These are phyloP conservation scores for Parotia lawesii DNA, from an alignment of 2,113 vertebrate species.

Conservation along the genomic window DNA sequence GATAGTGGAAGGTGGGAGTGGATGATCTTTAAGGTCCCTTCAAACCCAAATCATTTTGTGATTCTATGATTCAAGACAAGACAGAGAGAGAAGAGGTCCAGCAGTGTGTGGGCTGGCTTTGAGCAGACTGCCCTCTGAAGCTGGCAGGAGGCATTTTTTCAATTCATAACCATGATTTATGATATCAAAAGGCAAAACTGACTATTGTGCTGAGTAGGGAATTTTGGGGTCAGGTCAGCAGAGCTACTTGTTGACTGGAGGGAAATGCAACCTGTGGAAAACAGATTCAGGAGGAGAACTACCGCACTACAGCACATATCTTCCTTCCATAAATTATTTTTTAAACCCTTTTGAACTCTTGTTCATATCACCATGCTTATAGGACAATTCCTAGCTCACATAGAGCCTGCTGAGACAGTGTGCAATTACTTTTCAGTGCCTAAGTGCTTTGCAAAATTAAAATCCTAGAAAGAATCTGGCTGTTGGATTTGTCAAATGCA, in stretches of 20 bases:
- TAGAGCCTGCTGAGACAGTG: not conserved
- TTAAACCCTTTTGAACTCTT: not conserved
- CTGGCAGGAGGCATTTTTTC: not conserved
- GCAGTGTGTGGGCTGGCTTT: not conserved
- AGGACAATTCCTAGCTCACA: not conserved
- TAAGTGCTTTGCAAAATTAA: not conserved
- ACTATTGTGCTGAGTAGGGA: not conserved
- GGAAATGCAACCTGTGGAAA: not conserved
- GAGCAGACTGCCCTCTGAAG: conserved; percentile 8
- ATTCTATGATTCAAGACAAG: not conserved
- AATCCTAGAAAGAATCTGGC: not conserved
- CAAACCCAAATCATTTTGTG: not conserved
- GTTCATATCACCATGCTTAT: not conserved
- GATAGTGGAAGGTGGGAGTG: not conserved
- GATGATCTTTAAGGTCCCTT: not conserved
- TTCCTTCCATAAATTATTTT: not conserved
- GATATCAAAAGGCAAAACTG: not conserved
- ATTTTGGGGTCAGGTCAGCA: not conserved
- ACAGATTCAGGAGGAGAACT: not conserved
- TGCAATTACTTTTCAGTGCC: not conserved
- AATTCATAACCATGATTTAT: not conserved
- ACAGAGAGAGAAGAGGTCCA: not conserved
- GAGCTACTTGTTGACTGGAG: not conserved
- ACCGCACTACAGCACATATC: not conserved
- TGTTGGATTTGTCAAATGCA: not conserved